Base-by-base conservation (phyloP, 2,888 invertebrate species). In the Electrophaes corylata region DNA sequence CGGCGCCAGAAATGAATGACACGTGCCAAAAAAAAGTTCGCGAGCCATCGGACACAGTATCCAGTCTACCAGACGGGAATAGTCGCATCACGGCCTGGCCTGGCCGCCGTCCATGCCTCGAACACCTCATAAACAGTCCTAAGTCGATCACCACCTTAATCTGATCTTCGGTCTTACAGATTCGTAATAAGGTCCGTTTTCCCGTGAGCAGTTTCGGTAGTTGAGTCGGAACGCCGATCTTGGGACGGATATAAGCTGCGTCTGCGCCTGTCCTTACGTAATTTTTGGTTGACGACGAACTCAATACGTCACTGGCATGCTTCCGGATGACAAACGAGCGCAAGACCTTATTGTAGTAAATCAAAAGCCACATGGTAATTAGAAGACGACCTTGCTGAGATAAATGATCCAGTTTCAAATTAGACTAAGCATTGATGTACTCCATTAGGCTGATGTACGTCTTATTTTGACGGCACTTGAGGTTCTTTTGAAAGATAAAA, bases 1-100 rank as follows among this genome's bases (percentile, higher is more conserved):
- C 56, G 83, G 84, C 84, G 81, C 83, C 76, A 76, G 77, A 80
- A 79, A 73, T 81, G 78, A 83, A 81, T 81, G 84, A 79, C 79
- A 83, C 69, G 78, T 78, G 86, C 81, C 80, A 78, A 80, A 81
- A 79, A 78, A 76, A 80, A 76, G 77, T 79, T 78, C 70, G 79
- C 75, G 72, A 78, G 76, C 80, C 77, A 82, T 83, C 78, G 79
- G 83, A 81, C 81, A 81, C 79, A 77, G 78, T 79, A 82, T 83
- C 79, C 81, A 80, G 83, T 75, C 74, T 76, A 83, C 82, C 81
- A 88, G 91, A 89, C 91, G 90, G 91, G 91, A 91, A 91, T 91
- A 91, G 91, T 88, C 89, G 75, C 87, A 83, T 81, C 84, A 76
- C 78, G 77, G 72, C 90, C 91, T 86, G 91, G 90, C 91, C 88